A percentile compares a stretch with the other conserved stretches of the same genome.
Evolutionary conservation across 2,113 vertebrate genomes (phyloP).

Genomic region (Hippoglossus stenolepis): DNA sequence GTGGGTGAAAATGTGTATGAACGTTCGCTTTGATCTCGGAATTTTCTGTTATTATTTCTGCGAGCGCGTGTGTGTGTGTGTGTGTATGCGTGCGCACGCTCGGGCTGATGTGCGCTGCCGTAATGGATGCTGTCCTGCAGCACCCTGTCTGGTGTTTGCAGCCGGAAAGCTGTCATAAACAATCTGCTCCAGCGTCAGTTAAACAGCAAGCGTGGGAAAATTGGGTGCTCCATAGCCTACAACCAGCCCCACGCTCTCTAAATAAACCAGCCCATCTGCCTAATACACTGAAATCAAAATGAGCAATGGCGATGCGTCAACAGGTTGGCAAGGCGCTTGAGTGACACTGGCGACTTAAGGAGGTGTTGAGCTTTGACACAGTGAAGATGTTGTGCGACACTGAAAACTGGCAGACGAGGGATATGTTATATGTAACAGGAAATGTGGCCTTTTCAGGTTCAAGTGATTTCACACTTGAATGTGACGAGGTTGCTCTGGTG

Average conservation of each 20-base stretch:
- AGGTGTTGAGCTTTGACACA: slow-evolving; percentile 54
- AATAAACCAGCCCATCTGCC: slow-evolving; percentile 74
- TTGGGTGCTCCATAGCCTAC: slow-evolving; percentile 67
- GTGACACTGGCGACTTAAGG: slow-evolving; percentile 33
- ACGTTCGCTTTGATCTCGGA: slow-evolving; percentile 64
- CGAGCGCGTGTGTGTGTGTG: background rate
- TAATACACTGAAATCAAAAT: slow-evolving; percentile 65
- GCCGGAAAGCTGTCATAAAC: slow-evolving; percentile 80
- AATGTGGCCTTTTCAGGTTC: slow-evolving; percentile 50
- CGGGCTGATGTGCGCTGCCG: slow-evolving; percentile 50
- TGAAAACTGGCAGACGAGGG: slow-evolving; percentile 10
- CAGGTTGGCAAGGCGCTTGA: slow-evolving; percentile 47
- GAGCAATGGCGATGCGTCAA: slow-evolving; percentile 58
- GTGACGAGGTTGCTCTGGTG: slow-evolving; percentile 36
- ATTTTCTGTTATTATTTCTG: slow-evolving; percentile 25
- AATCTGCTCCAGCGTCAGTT: slow-evolving; percentile 81
- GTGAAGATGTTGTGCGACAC: slow-evolving; percentile 9
- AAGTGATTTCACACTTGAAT: slow-evolving; percentile 61
- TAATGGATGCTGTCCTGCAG: slow-evolving; percentile 75
- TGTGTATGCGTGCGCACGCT: slow-evolving; percentile 6
- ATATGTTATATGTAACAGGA: slow-evolving; percentile 27
- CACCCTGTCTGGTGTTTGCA: slow-evolving; percentile 74
- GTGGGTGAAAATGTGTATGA: slow-evolving; percentile 63
- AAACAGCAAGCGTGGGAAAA: slow-evolving; percentile 75
- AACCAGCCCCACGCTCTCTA: slow-evolving; percentile 63